Evolutionary conservation across 2,113 vertebrate genomes (phyloP).

Genomic region (Mustelus asterias): DNA sequence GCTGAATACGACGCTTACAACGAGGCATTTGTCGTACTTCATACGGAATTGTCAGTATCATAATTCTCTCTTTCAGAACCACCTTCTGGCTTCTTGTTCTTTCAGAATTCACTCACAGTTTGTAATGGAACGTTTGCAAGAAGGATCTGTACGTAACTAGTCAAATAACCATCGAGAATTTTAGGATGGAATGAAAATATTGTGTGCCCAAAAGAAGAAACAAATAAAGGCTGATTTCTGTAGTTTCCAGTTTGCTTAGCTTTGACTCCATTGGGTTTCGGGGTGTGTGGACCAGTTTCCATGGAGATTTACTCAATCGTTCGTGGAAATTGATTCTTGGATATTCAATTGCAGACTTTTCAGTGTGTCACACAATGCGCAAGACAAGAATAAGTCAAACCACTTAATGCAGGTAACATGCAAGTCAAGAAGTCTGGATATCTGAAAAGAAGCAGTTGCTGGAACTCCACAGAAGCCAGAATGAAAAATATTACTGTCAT

Average conservation of each 20-base stretch:
- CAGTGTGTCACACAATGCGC: neutral
- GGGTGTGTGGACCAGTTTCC: neutral
- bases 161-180: neutral
- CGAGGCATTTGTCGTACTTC: neutral
- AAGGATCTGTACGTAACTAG: neutral
- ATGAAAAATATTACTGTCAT: neutral
- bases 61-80: neutral
- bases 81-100: neutral
- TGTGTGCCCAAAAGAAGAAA: neutral
- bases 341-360: neutral
- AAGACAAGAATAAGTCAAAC: neutral
- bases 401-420: neutral
- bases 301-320: neutral
- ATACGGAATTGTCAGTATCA: neutral
- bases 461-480: neutral
- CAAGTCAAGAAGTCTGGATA: neutral
- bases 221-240: neutral
- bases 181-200: neutral
- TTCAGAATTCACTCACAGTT: neutral
- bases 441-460: neutral
- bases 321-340: neutral
- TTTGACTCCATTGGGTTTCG: neutral
- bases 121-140: neutral
- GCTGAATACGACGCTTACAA: neutral
- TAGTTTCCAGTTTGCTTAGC: neutral